These are phyloP conservation scores for Lucifuga dentata DNA, from an alignment of 2,113 vertebrate species.

Conservation along the genomic window DNA sequence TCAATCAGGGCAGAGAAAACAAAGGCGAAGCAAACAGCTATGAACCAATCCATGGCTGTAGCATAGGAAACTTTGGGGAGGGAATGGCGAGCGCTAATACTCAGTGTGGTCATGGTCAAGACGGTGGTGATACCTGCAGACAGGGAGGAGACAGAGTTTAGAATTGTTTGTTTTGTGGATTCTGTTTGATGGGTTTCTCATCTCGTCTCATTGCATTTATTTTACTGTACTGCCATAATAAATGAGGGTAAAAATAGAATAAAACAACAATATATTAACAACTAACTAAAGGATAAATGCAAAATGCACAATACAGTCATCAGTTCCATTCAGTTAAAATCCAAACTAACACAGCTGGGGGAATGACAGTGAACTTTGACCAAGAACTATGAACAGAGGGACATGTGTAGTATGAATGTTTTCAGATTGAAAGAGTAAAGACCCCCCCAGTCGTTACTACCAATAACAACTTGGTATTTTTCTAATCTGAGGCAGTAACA, in stretches of 20 bases:
- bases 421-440: too few species aligned
- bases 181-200: not conserved
- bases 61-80: constrained; percentile 96
- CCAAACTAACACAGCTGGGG: too few species aligned
- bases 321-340: too few species aligned
- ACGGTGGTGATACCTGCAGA: constrained; percentile 93
- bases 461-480: constrained; percentile 1
- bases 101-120: constrained; percentile 95
- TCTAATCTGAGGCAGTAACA: not conserved
- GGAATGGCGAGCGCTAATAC: constrained; percentile 95
- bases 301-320: too few species aligned
- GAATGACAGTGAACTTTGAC: too few species aligned
- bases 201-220: not conserved
- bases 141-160: constrained; percentile 4
- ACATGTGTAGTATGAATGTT: too few species aligned
- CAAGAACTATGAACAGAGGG: too few species aligned
- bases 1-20: constrained; percentile 98
- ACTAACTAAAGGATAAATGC: too few species aligned
- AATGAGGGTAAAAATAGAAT: too few species aligned
- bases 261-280: too few species aligned
- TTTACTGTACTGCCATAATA: not conserved
- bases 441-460: too few species aligned
- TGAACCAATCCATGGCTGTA: constrained; percentile 98
- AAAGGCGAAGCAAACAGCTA: constrained; percentile 96
- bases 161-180: not conserved